Percentiles rank a stretch among this genome's conserved stretches.
Conservation (phyloP, 2,797 vertebrate genomes). For the Brachyrhaphis roseni region DNA sequence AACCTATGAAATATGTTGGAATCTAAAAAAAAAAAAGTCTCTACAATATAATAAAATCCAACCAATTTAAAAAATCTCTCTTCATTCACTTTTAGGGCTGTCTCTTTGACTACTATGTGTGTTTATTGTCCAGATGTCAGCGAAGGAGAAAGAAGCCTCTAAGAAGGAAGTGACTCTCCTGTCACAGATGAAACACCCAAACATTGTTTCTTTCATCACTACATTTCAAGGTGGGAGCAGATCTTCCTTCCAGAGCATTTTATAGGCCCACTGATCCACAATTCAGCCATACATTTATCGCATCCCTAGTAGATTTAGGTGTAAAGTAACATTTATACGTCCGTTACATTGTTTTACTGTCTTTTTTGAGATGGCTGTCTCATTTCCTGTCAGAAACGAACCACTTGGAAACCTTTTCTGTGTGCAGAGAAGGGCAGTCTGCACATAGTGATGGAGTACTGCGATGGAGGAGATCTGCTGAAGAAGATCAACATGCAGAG, state of each 20-base stretch:
- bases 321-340: neutral
- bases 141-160: conserved; percentile 86
- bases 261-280: neutral
- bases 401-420: neutral
- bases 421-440: conserved; percentile 82
- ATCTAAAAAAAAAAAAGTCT: neutral
- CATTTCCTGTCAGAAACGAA: neutral
- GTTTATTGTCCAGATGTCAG: conserved; percentile 81
- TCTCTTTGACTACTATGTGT: neutral
- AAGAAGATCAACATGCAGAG: conserved; percentile 85
- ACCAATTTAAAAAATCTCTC: neutral
- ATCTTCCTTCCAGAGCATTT: neutral
- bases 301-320: neutral
- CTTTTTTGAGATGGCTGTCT: neutral
- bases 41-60: neutral
- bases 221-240: conserved; percentile 86
- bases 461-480: conserved; percentile 93
- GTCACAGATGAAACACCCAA: conserved; percentile 90
- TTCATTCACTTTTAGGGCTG: neutral
- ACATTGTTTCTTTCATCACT: conserved; percentile 88
- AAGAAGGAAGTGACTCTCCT: conserved; percentile 88
- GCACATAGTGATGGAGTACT: conserved; percentile 94
- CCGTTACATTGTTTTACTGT: neutral
- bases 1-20: neutral
- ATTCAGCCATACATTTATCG: neutral